Percentiles rank a stretch among this genome's conserved stretches.
These are phyloP conservation scores for Camelus bactrianus DNA, from an alignment of 2,113 vertebrate genomes.

Conservation along the genomic window DNA sequence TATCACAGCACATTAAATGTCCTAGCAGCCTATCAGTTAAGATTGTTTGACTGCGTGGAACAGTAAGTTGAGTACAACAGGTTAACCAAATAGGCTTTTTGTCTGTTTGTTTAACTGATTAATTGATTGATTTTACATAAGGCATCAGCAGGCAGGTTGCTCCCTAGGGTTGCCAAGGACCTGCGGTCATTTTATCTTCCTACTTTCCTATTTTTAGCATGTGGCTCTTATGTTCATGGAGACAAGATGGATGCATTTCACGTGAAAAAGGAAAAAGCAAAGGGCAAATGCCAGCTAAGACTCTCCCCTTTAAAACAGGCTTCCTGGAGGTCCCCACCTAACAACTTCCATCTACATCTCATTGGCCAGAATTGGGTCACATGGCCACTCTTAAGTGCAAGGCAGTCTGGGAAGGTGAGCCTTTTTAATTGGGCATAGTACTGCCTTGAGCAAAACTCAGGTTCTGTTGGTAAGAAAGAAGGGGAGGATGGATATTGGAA, in stretches of 20 bases:
- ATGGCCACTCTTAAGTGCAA: background rate
- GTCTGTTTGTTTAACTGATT: background rate
- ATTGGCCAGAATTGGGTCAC: background rate
- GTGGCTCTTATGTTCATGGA: background rate
- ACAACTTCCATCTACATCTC: background rate
- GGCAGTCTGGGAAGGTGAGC: background rate
- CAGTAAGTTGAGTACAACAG: background rate
- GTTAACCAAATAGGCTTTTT: background rate
- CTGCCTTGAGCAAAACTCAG: slow-evolving; percentile 20
- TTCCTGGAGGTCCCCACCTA: background rate
- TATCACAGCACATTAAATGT: background rate
- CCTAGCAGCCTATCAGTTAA: background rate
- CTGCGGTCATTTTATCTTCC: background rate
- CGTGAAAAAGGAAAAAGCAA: background rate
- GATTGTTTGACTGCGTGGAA: background rate
- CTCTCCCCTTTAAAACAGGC: background rate
- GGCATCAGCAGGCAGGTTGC: background rate
- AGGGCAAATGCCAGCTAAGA: background rate
- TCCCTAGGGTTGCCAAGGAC: background rate
- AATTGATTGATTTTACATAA: background rate
- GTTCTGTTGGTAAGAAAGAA: background rate
- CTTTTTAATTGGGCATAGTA: background rate
- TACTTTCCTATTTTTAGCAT: background rate
- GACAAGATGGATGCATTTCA: background rate
- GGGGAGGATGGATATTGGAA: background rate